Conservation (phyloP, 2,888 invertebrate genomes). For the Polydesmus complanatus region DNA sequence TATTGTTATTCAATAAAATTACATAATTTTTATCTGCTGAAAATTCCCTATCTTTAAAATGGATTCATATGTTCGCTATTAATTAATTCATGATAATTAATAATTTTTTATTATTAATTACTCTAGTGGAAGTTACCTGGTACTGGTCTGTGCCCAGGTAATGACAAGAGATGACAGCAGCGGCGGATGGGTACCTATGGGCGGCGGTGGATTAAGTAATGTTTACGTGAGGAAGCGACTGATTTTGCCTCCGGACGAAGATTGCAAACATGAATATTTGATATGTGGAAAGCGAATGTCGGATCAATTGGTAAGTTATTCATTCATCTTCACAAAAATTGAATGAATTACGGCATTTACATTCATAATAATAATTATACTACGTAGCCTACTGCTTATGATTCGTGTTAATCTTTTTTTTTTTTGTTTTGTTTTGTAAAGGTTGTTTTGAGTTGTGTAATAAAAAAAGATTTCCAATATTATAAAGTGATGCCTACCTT, state of each 20-base stretch:
- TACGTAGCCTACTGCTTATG: background rate
- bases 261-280: conserved; percentile 70
- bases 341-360: background rate
- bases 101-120: conserved; percentile 19
- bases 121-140: conserved; percentile 74
- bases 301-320: conserved; percentile 64
- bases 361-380: background rate
- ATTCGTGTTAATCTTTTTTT: background rate
- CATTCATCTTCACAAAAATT: background rate
- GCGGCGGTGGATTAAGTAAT: conserved; percentile 84
- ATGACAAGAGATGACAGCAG: conserved; percentile 97
- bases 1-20: background rate
- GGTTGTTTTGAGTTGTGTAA: conserved; percentile 85
- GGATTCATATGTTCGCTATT: background rate
- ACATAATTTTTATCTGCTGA: background rate
- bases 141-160: conserved; percentile 96
- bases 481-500: conserved; percentile 97
- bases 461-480: conserved; percentile 91
- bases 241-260: conserved; percentile 32
- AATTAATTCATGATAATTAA: background rate
- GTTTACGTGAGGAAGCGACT: conserved; percentile 64
- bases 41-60: background rate
- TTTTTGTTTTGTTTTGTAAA: conserved; percentile 32
- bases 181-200: conserved; percentile 67
- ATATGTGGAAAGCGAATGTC: conserved; percentile 84